Percentiles rank a stretch among this genome's conserved stretches.
Evolutionary conservation across 2,797 vertebrate species (phyloP).

Genomic region (Lepidocolaptes lacrymiger): DNA sequence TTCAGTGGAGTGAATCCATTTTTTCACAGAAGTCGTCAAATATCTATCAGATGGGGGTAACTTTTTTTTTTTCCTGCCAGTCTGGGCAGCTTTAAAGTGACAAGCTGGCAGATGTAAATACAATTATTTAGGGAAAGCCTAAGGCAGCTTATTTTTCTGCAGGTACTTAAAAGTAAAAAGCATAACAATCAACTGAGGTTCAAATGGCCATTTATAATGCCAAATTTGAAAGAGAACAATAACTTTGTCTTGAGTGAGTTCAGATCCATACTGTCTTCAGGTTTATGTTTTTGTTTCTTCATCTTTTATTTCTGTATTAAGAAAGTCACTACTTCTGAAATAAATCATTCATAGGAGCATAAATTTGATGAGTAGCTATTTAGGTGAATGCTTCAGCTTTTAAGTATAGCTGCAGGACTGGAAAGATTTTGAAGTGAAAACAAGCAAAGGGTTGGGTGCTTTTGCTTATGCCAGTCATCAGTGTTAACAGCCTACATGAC

Average conservation of each 20-base stretch:
- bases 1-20: constrained; percentile 38
- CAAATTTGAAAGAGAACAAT: not conserved
- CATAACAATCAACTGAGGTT: not conserved
- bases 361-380: not conserved
- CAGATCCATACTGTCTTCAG: not conserved
- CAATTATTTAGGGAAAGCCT: not conserved
- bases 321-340: not conserved
- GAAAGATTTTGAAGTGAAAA: not conserved
- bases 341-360: rapidly evolving
- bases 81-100: constrained; percentile 15
- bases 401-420: not conserved
- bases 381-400: not conserved
- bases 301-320: not conserved
- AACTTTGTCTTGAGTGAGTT: not conserved
- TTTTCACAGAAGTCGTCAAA: not conserved
- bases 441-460: not conserved
- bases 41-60: not conserved
- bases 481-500: not conserved
- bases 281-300: not conserved
- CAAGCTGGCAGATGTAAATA: constrained; percentile 36
- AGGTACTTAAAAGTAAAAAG: not conserved
- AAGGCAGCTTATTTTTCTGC: not conserved
- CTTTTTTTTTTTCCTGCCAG: not conserved
- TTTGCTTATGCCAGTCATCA: not conserved
- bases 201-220: not conserved